Conservation (phyloP, 2,113 vertebrate species). For the Ceyx melanurus region DNA sequence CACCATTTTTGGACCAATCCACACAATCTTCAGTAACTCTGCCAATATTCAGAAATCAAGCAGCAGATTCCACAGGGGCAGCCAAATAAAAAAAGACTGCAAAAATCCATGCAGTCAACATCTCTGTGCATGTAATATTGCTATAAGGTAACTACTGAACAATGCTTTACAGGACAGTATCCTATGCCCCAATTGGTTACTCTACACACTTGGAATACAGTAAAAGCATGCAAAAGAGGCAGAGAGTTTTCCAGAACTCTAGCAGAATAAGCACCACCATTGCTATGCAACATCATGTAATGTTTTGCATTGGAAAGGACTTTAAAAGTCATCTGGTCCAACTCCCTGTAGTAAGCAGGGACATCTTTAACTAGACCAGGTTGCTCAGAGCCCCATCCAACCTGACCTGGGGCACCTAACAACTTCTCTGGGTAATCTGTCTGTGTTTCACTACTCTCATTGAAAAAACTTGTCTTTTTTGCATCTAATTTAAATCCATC, state of each 20-base stretch:
- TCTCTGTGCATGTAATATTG: not conserved
- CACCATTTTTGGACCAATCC: not conserved
- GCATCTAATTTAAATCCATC: too few species aligned
- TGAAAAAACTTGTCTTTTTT: too few species aligned
- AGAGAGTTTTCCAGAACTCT: not conserved
- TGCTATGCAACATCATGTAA: not conserved
- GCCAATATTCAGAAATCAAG: not conserved
- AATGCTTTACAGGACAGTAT: not conserved
- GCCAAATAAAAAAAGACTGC: not conserved
- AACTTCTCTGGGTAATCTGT: too few species aligned
- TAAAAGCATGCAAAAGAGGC: not conserved
- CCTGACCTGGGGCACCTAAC: too few species aligned
- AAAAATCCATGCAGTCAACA: not conserved
- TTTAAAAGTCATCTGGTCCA: not conserved
- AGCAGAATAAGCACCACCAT: not conserved
- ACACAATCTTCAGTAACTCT: not conserved
- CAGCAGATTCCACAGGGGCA: not conserved
- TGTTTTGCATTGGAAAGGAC: not conserved
- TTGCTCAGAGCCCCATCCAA: too few species aligned
- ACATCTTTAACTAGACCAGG: too few species aligned
- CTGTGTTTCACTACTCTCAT: too few species aligned
- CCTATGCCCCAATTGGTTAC: not conserved
- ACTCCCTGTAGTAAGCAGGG: too few species aligned
- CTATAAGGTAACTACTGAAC: not conserved
- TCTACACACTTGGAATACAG: not conserved